phyloP scores from a whole-genome alignment of 2,888 invertebrate species.

The Phoenoteleia sp. region DNA sequence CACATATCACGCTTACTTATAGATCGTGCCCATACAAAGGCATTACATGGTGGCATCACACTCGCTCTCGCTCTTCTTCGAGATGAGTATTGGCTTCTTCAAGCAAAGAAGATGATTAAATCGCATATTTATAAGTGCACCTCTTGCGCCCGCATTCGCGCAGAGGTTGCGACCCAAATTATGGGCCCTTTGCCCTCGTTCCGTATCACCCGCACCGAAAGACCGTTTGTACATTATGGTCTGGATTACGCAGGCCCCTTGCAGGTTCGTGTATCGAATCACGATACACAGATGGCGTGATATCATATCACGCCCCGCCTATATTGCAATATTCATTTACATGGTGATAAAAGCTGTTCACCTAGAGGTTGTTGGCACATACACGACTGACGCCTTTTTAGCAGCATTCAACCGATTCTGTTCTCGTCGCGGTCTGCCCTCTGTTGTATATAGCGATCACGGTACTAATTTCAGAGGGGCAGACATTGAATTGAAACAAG shows the following conservation, averaged over 20 bases:
- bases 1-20: background rate
- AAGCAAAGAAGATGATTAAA: background rate
- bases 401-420: slow-evolving; percentile 60
- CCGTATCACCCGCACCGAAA: slow-evolving; percentile 14
- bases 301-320: background rate
- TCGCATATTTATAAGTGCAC: too few relatives aligned
- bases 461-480: background rate
- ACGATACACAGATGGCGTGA: too few relatives aligned
- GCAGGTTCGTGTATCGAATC: slow-evolving; percentile 7
- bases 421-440: background rate
- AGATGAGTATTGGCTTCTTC: background rate
- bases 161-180: background rate
- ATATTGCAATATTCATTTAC: slow-evolving; percentile 58
- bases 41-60: background rate
- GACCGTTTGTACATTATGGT: slow-evolving; percentile 53
- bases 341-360: slow-evolving; percentile 73
- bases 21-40: background rate
- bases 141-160: background rate
- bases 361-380: slow-evolving; percentile 75
- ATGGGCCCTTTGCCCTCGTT: slow-evolving; percentile 22
- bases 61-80: background rate
- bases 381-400: slow-evolving; percentile 73
- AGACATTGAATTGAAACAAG: background rate
- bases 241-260: slow-evolving; percentile 74
- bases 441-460: background rate